Percentiles rank a stretch among this genome's conserved stretches.
These are phyloP conservation scores for Daphoenositta chrysoptera DNA, from an alignment of 2,113 vertebrate species.

Conservation along the genomic window DNA sequence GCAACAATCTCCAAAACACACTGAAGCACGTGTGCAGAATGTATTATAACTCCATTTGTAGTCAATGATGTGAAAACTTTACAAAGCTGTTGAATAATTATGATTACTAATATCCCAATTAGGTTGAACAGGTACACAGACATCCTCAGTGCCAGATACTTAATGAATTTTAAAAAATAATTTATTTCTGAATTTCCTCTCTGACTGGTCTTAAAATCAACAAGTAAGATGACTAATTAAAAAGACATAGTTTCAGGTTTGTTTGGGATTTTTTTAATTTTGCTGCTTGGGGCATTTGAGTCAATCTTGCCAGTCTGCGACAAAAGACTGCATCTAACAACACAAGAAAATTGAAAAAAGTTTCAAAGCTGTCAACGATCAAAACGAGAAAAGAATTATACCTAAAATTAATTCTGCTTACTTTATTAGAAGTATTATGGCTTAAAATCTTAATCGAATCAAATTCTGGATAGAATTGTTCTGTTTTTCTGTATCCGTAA, in stretches of 20 bases:
- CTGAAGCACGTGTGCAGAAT: slow-evolving; percentile 47
- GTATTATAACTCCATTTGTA: slow-evolving; percentile 44
- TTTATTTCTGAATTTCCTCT: background rate
- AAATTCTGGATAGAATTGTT: background rate
- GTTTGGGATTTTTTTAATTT: background rate
- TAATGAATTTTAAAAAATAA: background rate
- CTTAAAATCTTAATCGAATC: background rate
- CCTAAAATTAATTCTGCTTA: background rate
- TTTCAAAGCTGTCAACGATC: background rate
- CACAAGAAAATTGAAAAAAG: background rate
- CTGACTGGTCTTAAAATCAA: background rate
- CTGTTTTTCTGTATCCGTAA: background rate
- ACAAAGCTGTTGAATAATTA: slow-evolving; percentile 54
- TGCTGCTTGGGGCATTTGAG: background rate
- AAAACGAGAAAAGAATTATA: background rate
- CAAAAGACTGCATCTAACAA: background rate
- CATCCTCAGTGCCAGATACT: background rate
- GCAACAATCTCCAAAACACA: slow-evolving; percentile 58
- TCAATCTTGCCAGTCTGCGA: background rate
- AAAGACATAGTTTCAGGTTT: background rate
- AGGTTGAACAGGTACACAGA: slow-evolving; percentile 29
- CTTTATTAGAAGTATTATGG: background rate
- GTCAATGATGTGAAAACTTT: slow-evolving; percentile 46
- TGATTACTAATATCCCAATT: slow-evolving; percentile 60
- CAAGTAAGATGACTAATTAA: background rate